Base-by-base conservation (phyloP, 2,888 invertebrate species). In the Chrysolina oricalcia region DNA sequence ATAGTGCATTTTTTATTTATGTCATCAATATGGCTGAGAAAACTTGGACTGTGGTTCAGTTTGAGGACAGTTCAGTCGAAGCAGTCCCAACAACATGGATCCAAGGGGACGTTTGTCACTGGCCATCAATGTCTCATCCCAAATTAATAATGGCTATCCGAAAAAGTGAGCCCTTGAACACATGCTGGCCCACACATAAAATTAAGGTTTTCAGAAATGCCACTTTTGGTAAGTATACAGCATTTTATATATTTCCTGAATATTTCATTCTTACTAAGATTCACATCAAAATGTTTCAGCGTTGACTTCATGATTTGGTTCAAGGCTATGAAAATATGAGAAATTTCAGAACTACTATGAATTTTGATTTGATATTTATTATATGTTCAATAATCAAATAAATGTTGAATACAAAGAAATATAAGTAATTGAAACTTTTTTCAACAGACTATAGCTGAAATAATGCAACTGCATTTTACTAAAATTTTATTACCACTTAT, bases 81-180 rank as follows among this genome's bases (percentile, higher is more conserved):
- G 75, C 75, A 4, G 72, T 75, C 35, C 72, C 72, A 53, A 59
- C 75, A 19, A 65, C 17, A 15, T 72, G 77, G 77, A 68, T 74
- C 19, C 74, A 74, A 48, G 72, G 64, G 0, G 65, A 71, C 23
- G 21, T 50, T 27, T 77, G 72, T 41, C 74, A 72, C 53, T 74
- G 74, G 76, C 76, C 76, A 46, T 68, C 76, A 19, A 64, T 71
- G 15, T 50, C 76, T 21, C 40, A 63, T 19, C 48, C 64, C 4
- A 76, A 76, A 63, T 21, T 76, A 27, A 43, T 56, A 19, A 23
- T 13, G 35, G 76, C 76, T 35, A 73, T 76, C 21, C 73, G 65
- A 40, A 76, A 67, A 53, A 46, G 27, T 66, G 73, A 76, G 40
- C 48, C 59, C 11, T 63, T 71, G 41, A 75, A 75, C 40, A 75